phyloP scores from a whole-genome alignment of 2,797 vertebrate species.

The Emys orbicularis region DNA sequence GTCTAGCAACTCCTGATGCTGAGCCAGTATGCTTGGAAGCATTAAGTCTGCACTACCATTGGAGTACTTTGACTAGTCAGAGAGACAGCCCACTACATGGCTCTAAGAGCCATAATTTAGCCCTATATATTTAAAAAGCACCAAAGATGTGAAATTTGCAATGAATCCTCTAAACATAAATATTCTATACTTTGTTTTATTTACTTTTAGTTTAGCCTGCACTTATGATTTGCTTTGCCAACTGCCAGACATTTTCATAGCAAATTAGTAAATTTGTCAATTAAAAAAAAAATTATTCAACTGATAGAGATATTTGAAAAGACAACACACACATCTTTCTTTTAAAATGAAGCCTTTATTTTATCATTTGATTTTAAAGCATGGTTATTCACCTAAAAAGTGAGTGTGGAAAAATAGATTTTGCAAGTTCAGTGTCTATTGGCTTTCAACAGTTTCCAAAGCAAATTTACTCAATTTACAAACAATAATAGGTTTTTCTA shows the following conservation, averaged over 20 bases:
- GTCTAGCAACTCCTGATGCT: neutral
- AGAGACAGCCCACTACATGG: neutral
- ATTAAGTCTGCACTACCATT: neutral
- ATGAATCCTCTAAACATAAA: constrained; percentile 18
- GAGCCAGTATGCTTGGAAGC: neutral
- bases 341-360: neutral
- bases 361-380: neutral
- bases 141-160: constrained; percentile 63
- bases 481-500: neutral
- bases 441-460: neutral
- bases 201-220: constrained; percentile 30
- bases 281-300: neutral
- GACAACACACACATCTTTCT: neutral
- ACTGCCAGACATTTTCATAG: neutral
- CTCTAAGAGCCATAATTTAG: neutral
- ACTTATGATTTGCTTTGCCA: constrained; percentile 19
- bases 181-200: constrained; percentile 4
- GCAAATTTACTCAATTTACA: neutral
- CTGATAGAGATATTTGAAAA: neutral
- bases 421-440: neutral
- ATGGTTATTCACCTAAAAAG: neutral
- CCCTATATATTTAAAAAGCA: constrained; percentile 61
- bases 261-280: constrained; percentile 6
- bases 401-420: neutral
- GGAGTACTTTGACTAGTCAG: neutral